Evolutionary conservation across 35 echinoderm and acorn worm genomes (phyloP), one percentile per base, ranked within the genome.

Genomic region (Anneissia japonica): DNA sequence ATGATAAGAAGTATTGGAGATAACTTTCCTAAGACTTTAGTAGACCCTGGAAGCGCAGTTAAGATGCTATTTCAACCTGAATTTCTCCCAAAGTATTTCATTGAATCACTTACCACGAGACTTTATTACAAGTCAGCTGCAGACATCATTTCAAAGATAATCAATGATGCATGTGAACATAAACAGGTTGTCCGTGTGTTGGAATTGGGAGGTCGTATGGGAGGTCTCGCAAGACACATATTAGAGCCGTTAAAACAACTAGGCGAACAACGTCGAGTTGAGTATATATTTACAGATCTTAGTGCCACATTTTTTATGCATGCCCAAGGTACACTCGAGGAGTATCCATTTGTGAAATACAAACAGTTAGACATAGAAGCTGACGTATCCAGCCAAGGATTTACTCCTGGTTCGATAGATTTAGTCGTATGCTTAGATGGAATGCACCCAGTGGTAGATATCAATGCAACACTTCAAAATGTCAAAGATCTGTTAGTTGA

Each of bases 231-330:
- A 17, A 86, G 80, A 36, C 86, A 92, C 90, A 93, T 97, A 35
- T 37, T 93, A 30, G 36, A 87, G 46, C 84, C 46, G 56, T 74
- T 97, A 6, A 93, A 93, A 32, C 83, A 92, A 26, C 46, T 90
- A 21, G 88, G 90, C 34, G 37, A 79, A 46, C 77, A 93, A 83
- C 77, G 82, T 31, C 84, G 82, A 51, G 88, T 97, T 29, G 94
- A 97, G 72, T 97, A 97, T 76, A 82, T 97, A 26, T 97, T 97
- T 82, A 97, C 94, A 23, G 94, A 97, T 75, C 37, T 97, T 56
- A 97, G 91, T 74, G 94, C 87, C 26, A 84, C 94, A 32, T 97
- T 97, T 85, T 97, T 97, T 80, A 79, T 83, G n/a, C 94, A 97
- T 82, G 94, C 91, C 19, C 84, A 87, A 38, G 90, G 90, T 10